Base-by-base conservation (phyloP, 64 coral and sea anemone genomes). In the Dendronephthya gigantea region DNA sequence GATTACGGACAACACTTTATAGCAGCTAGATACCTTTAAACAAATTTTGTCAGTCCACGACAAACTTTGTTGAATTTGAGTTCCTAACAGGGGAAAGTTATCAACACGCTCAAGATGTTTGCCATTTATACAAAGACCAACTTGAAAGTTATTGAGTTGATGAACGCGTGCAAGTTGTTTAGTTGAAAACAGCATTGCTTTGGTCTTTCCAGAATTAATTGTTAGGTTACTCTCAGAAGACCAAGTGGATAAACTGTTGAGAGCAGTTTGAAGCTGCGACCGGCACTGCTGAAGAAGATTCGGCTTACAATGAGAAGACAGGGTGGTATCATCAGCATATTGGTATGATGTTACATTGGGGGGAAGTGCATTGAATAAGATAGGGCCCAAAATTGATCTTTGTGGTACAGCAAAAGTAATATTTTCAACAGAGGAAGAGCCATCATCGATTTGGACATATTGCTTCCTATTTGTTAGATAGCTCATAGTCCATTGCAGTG, bases 251-350 rank as follows among this genome's bases (percentile, higher is more conserved):
- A 50, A 4, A 2, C 10, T 83, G 1, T 83, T 23, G n/a, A 38
- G 12, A 38, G 7, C 31, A 9, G 8, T 36, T 83, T 1, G 12
- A 23, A 83, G 28, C n/a, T 8, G 37, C 37, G 22, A 36, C 45
- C n/a, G 22, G 45, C 37, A 9, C 22, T 23, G 9, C 82, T n/a
- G 15, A 36, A 83, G 45, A 43, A 38, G 31, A 68, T 23, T 66
- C 19, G n/a, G 38, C 34, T 82, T 79, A 22, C 12, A 1, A 28
- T 88, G 68, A 2, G 28, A 17, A 47, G 79, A 81, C 16, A 82
- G 25, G 9, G 59, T 87, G 6, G 86, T 88, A n/a, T 88, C 86
- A 88, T 82, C 74, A 11, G 75, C 31, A 30, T 88, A 83, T 34
- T 88, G 87, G 14, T 52, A 83, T 22, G 22, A 88, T 49, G 87